Evolutionary conservation across 1,140 invertebrate genomes (phyloP).

Genomic region (Pachypeltis micranthus): DNA sequence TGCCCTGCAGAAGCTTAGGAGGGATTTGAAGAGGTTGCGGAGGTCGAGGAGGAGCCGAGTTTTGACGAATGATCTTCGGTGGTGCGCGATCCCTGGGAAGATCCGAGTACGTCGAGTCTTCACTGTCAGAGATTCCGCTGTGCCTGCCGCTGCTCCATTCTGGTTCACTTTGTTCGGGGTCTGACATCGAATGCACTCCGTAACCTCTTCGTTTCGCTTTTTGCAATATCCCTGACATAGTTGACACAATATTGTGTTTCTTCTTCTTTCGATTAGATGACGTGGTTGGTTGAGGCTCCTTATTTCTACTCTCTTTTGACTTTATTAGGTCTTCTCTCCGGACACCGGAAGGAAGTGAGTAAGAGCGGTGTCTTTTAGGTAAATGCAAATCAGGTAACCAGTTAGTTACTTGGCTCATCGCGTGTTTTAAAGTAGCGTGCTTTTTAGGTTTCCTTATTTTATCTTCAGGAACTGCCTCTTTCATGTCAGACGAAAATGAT

Average conservation of each 20-base stretch:
- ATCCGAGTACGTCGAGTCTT: slow-evolving; percentile 54
- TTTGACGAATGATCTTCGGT: not conserved
- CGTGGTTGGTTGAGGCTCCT: slow-evolving; percentile 12
- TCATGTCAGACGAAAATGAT: slow-evolving; percentile 56
- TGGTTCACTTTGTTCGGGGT: slow-evolving; percentile 64
- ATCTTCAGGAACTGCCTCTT: slow-evolving; percentile 37
- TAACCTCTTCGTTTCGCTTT: slow-evolving; percentile 57
- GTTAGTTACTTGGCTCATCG: slow-evolving; percentile 65
- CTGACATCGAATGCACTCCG: slow-evolving; percentile 52
- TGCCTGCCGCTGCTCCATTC: slow-evolving; percentile 51
- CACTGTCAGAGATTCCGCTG: slow-evolving; percentile 49
- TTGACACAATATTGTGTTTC: slow-evolving; percentile 62
- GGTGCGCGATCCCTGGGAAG: slow-evolving; percentile 30
- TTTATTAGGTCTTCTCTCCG: slow-evolving; percentile 43
- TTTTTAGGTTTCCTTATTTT: slow-evolving; percentile 54
- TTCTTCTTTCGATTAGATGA: slow-evolving; percentile 48
- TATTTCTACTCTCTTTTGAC: slow-evolving; percentile 19
- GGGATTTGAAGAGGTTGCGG: slow-evolving; percentile 10
- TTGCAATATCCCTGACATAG: slow-evolving; percentile 64
- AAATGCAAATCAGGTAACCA: slow-evolving; percentile 72
- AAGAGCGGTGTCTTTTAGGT: slow-evolving; percentile 60
- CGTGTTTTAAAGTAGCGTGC: slow-evolving; percentile 58
- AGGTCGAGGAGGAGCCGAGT: slow-evolving; percentile 2
- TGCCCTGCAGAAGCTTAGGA: not conserved
- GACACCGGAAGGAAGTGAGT: slow-evolving; percentile 62